These are phyloP conservation scores for Drosophila basisetae DNA, from an alignment of 2,888 invertebrate species.

Conservation along the genomic window DNA sequence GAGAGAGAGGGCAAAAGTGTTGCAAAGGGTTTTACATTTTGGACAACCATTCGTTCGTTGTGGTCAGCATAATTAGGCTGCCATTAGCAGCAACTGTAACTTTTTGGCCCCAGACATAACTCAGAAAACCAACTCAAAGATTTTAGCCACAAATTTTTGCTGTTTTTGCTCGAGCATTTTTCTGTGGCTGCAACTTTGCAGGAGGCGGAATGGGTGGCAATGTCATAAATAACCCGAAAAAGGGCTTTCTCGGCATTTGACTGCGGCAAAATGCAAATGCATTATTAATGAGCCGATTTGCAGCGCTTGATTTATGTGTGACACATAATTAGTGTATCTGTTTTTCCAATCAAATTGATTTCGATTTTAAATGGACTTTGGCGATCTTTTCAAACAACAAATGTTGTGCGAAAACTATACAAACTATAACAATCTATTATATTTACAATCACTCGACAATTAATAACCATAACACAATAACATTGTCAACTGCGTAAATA, in stretches of 20 bases:
- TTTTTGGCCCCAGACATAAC: constrained; percentile 41
- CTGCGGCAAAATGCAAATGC: constrained; percentile 63
- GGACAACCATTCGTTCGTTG: constrained; percentile 28
- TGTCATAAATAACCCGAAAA: constrained; percentile 62
- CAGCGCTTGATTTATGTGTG: constrained; percentile 66
- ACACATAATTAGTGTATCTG: constrained; percentile 70
- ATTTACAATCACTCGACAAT: background rate
- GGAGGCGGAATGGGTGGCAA: background rate
- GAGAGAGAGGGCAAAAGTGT: background rate
- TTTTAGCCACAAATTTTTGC: constrained; percentile 36
- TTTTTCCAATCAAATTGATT: constrained; percentile 17
- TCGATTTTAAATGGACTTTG: constrained; percentile 12
- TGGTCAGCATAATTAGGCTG: constrained; percentile 75
- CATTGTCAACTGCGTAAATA: constrained; percentile 20
- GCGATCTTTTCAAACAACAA: constrained; percentile 16
- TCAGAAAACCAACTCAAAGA: constrained; percentile 54
- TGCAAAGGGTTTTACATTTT: constrained; percentile 22
- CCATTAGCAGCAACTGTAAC: constrained; percentile 66
- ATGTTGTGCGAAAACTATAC: background rate
- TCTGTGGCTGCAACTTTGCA: constrained; percentile 32
- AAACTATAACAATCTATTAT: background rate
- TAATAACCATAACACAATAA: constrained; percentile 15
- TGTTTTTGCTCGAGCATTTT: background rate
- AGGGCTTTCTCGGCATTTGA: constrained; percentile 52
- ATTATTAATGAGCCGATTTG: constrained; percentile 70